Percentiles rank a stretch among this genome's conserved stretches.
These are phyloP conservation scores for Buteo buteo DNA, from an alignment of 2,113 vertebrate genomes.

Conservation along the genomic window DNA sequence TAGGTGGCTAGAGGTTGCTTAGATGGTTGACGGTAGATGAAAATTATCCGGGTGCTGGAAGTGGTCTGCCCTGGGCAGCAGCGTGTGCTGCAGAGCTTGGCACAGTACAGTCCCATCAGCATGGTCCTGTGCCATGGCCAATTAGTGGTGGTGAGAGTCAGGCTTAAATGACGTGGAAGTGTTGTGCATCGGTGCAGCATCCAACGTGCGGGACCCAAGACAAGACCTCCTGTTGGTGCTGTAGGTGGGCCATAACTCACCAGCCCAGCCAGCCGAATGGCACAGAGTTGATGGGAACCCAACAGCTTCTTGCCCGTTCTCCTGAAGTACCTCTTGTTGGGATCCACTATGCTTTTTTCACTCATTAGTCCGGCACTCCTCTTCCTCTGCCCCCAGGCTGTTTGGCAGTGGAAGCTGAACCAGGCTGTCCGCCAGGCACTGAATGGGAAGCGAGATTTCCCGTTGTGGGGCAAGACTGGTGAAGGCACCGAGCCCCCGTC, in stretches of 20 bases:
- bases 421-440: slow-evolving; percentile 71
- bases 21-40: not conserved
- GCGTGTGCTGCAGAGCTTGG: too few relatives aligned
- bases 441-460: slow-evolving; percentile 61
- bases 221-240: not conserved
- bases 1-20: not conserved
- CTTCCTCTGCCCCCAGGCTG: slow-evolving; percentile 29
- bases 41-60: not conserved
- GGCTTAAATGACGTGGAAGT: not conserved
- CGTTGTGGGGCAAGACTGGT: slow-evolving; percentile 36
- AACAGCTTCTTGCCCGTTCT: not conserved
- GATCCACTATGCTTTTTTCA: not conserved
- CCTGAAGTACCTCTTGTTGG: accelerated
- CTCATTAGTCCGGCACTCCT: not conserved
- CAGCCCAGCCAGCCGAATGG: not conserved
- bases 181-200: not conserved
- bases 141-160: not conserved
- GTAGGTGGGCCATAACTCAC: not conserved
- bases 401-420: slow-evolving; percentile 73
- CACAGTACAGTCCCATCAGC: not conserved
- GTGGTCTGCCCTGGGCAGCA: not conserved
- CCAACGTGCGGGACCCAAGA: not conserved
- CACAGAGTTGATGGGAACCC: not conserved
- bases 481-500: not conserved
- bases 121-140: not conserved